phyloP scores from a whole-genome alignment of 1,140 invertebrate genomes.

The Eufriesea mexicana region DNA sequence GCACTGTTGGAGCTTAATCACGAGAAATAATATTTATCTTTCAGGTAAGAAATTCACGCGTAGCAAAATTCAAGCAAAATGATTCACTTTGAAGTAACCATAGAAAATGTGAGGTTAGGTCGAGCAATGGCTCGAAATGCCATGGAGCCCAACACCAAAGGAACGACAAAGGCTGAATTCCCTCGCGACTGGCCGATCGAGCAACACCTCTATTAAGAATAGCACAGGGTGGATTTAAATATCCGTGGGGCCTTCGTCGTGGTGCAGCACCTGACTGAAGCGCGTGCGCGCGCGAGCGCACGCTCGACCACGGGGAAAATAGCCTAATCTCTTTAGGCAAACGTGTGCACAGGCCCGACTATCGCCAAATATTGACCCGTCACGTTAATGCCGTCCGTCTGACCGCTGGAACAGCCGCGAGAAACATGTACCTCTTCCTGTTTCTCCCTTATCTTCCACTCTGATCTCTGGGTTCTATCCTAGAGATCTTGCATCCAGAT shows the following conservation, averaged over 20 bases:
- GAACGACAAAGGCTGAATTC: conserved; percentile 50
- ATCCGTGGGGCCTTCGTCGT: conserved; percentile 55
- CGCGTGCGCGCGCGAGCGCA: neutral
- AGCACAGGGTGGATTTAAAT: conserved; percentile 72
- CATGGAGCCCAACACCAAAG: neutral
- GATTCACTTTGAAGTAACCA: neutral
- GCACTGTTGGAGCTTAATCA: too few species aligned
- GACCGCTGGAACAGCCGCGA: neutral
- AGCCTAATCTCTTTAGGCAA: conserved; percentile 66
- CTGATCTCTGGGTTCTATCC: neutral
- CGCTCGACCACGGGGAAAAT: conserved; percentile 61
- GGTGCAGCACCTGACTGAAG: conserved; percentile 67
- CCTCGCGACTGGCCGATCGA: conserved; percentile 51
- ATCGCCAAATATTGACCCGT: conserved; percentile 53
- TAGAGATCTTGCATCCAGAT: conserved; percentile 31
- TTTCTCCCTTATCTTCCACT: conserved; percentile 9
- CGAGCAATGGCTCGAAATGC: conserved; percentile 17
- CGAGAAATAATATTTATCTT: too few species aligned
- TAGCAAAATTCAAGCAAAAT: neutral
- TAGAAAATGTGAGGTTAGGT: conserved; percentile 17
- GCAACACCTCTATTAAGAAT: conserved; percentile 67
- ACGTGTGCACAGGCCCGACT: neutral
- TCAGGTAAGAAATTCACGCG: neutral
- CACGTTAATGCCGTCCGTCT: conserved; percentile 21
- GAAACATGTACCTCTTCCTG: neutral